Percentiles rank a stretch among this genome's conserved stretches.
Evolutionary conservation across 1,140 invertebrate genomes (phyloP).

Genomic region (Bicyclus anynana): DNA sequence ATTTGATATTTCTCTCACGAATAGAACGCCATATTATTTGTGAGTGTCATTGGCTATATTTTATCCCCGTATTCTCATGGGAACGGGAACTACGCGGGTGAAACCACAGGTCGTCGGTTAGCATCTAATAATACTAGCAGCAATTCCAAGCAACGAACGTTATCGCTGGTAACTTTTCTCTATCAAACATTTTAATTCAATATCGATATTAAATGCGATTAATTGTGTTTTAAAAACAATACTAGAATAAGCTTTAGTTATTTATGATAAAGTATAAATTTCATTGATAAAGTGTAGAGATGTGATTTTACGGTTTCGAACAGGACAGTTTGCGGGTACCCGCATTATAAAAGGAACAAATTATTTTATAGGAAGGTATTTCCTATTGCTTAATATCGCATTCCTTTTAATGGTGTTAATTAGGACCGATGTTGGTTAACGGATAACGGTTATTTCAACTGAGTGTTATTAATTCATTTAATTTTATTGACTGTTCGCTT

Average conservation of each 20-base stretch:
- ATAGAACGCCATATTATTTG: too few relatives aligned
- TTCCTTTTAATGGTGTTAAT: slow-evolving; percentile 58
- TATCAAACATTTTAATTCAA: slow-evolving; percentile 32
- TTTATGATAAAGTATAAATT: slow-evolving; percentile 25
- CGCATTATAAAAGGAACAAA: slow-evolving; percentile 36
- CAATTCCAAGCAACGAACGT: slow-evolving; percentile 21
- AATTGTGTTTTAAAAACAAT: not conserved
- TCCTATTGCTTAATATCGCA: slow-evolving; percentile 53
- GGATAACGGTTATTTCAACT: slow-evolving; percentile 51
- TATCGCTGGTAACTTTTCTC: slow-evolving; percentile 40
- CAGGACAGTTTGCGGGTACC: slow-evolving; percentile 41
- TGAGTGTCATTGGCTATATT: too few relatives aligned
- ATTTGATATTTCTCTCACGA: too few relatives aligned
- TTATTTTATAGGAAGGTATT: slow-evolving; percentile 22
- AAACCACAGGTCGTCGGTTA: too few relatives aligned
- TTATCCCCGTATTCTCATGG: too few relatives aligned
- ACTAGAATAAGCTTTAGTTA: slow-evolving; percentile 12
- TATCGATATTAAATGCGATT: not conserved
- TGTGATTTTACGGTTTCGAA: slow-evolving; percentile 7
- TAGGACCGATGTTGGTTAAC: slow-evolving; percentile 55
- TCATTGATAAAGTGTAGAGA: slow-evolving; percentile 5
- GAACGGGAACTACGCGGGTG: too few relatives aligned
- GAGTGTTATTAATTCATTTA: not conserved
- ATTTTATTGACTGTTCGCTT: not conserved
- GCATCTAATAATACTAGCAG: slow-evolving; percentile 29